Conservation (phyloP, 92 coral and sea anemone species). For the Muricea muricata region DNA sequence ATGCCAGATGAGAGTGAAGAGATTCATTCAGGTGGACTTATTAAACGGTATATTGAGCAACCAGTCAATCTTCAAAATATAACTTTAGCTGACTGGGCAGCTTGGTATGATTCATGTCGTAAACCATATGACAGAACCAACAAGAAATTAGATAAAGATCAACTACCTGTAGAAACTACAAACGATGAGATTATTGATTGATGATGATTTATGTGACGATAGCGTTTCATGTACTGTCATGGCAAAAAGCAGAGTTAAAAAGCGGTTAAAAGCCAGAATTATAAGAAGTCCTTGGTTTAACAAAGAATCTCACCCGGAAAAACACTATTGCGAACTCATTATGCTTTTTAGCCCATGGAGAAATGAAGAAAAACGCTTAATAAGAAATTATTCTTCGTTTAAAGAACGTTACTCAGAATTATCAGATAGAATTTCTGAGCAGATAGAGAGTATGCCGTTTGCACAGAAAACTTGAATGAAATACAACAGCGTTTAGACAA, state of each 20-base stretch:
- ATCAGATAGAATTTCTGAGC: slow-evolving; percentile 44
- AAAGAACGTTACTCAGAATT: slow-evolving; percentile 45
- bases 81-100: slow-evolving; percentile 69
- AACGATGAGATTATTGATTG: slow-evolving; percentile 55
- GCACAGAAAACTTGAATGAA: slow-evolving; percentile 26
- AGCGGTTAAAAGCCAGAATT: slow-evolving; percentile 55
- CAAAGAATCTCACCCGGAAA: slow-evolving; percentile 50
- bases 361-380: slow-evolving; percentile 67
- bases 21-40: slow-evolving; percentile 59
- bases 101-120: slow-evolving; percentile 56
- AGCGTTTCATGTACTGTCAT: background rate
- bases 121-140: slow-evolving; percentile 34
- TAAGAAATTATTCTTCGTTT: slow-evolving; percentile 58
- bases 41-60: slow-evolving; percentile 53
- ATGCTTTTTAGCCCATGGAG: slow-evolving; percentile 73
- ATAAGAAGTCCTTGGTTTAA: slow-evolving; percentile 61
- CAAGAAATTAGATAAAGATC: slow-evolving; percentile 48
- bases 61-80: slow-evolving; percentile 49
- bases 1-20: slow-evolving; percentile 65
- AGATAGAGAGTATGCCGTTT: slow-evolving; percentile 62
- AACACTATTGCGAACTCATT: slow-evolving; percentile 43
- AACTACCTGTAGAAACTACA: slow-evolving; percentile 45
- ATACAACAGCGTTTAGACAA: background rate
- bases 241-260: slow-evolving; percentile 32
- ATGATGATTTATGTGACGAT: slow-evolving; percentile 34